Base-by-base conservation (phyloP, 30 jellyfish, hydroid and myxozoan species). In the Hydra vulgaris region DNA sequence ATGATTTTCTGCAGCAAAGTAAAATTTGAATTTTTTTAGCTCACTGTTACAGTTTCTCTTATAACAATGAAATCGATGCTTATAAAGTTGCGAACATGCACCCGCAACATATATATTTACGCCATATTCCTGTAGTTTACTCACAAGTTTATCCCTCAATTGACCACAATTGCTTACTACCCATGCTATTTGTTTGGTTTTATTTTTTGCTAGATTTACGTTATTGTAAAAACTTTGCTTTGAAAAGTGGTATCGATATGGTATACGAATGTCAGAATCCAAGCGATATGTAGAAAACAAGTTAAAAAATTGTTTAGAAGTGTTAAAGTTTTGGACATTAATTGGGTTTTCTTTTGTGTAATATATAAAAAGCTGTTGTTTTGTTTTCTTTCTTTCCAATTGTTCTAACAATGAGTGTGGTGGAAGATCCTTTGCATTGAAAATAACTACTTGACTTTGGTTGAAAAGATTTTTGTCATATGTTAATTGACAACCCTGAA, bases 201-300 rank as follows among this genome's bases (percentile, higher is more conserved):
- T 92, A 0, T 72, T 74, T 66, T 23, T 61, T 23, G 96, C 96
- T 54, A 27, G 84, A 68, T 92, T 73, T 12, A 54, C 70, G 0
- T 16, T 54, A 1, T 0, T 17, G 1, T 25, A 17, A 18, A 25
- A 17, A 22, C 23, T 25, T 8, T 20, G 25, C 8, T 7, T 22
- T 78, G 22, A 16, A 22, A 19, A 23, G 66, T 55, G 81, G 19
- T 84, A 27, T 15, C 88, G 92, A 78, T 92, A 92, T 17, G 96
- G 95, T 27, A 79, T 18, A 85, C 93, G 84, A 53, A 92, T 71
- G 70, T 92, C 98, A 83, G 96, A 88, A 40, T 70, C 82, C 23
- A 27, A 71, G 53, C 89, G 90, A 66, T 92, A 92, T n/a, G 96
- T 83, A 94, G 88, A 79, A 21, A 96, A 81, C 96, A 95, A 92